A percentile compares a stretch with the other conserved stretches of the same genome.
Evolutionary conservation across 2,113 vertebrate species (phyloP).

Genomic region (Amia ocellicauda): DNA sequence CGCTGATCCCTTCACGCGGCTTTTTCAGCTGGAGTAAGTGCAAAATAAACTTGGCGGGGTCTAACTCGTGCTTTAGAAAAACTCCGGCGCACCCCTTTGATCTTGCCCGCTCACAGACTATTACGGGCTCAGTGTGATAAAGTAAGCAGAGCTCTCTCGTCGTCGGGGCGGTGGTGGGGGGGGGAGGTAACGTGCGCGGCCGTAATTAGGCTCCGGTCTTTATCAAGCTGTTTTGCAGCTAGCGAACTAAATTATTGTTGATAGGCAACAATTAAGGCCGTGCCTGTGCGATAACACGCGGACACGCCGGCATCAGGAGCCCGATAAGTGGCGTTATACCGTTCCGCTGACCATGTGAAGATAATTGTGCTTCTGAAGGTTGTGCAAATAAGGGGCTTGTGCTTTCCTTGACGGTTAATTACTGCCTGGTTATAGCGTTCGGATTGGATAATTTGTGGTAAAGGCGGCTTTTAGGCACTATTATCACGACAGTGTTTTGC

Average conservation of each 20-base stretch:
- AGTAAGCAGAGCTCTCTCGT: slow-evolving; percentile 47
- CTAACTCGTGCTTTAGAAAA: slow-evolving; percentile 80
- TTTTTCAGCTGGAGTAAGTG: slow-evolving; percentile 75
- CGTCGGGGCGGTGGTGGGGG: not conserved
- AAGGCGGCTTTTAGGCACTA: slow-evolving; percentile 24
- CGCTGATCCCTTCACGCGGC: slow-evolving; percentile 85
- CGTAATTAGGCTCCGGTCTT: slow-evolving; percentile 40
- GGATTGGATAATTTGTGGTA: slow-evolving; percentile 28
- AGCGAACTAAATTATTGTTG: slow-evolving; percentile 46
- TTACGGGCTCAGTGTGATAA: slow-evolving; percentile 63
- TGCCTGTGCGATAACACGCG: slow-evolving; percentile 29
- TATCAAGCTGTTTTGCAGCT: slow-evolving; percentile 43
- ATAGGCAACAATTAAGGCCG: slow-evolving; percentile 39
- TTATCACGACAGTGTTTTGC: slow-evolving; percentile 22
- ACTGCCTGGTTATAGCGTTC: slow-evolving; percentile 41
- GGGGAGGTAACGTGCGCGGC: slow-evolving; percentile 4
- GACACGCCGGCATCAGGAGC: slow-evolving; percentile 27
- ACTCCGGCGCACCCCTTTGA: slow-evolving; percentile 73
- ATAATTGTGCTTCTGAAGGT: slow-evolving; percentile 63
- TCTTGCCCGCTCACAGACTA: slow-evolving; percentile 65
- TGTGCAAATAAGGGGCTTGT: slow-evolving; percentile 52
- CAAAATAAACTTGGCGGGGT: slow-evolving; percentile 81
- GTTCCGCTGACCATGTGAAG: slow-evolving; percentile 53
- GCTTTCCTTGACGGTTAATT: slow-evolving; percentile 64
- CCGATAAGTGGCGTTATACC: slow-evolving; percentile 47